A percentile compares a stretch with the other conserved stretches of the same genome.
phyloP scores from a whole-genome alignment of 2,888 invertebrate genomes.

The Aleiodes alternator region DNA sequence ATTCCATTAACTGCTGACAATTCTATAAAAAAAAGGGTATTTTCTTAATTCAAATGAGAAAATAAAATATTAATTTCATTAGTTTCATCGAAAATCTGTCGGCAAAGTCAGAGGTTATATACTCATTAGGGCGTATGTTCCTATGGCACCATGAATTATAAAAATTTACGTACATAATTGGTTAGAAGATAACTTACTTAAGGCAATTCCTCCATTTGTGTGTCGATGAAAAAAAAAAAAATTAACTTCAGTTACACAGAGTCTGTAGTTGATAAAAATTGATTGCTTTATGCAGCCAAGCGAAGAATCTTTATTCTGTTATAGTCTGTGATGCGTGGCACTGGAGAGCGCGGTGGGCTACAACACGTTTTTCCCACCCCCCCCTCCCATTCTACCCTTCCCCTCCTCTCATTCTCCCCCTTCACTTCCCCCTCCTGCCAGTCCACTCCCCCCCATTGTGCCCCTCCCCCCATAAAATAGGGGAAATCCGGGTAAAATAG shows the following conservation, averaged over 20 bases:
- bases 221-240: background rate
- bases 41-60: too few species aligned
- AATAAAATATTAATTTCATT: too few species aligned
- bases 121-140: constrained; percentile 14
- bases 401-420: constrained; percentile 1
- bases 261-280: constrained; percentile 9
- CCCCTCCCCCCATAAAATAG: too few species aligned
- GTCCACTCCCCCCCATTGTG: too few species aligned
- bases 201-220: constrained; percentile 15
- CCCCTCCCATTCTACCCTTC: background rate
- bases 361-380: constrained; percentile 33
- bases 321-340: constrained; percentile 24
- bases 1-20: background rate
- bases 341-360: constrained; percentile 18
- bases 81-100: background rate
- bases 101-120: constrained; percentile 14
- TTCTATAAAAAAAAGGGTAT: background rate
- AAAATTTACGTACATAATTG: background rate
- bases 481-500: too few species aligned
- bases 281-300: constrained; percentile 22
- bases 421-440: too few species aligned
- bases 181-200: background rate
- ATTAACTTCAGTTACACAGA: background rate
- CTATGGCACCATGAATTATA: background rate
- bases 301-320: constrained; percentile 17